Evolutionary conservation across 64 coral and sea anemone genomes (phyloP).

Genomic region (Exaiptasia diaphana): DNA sequence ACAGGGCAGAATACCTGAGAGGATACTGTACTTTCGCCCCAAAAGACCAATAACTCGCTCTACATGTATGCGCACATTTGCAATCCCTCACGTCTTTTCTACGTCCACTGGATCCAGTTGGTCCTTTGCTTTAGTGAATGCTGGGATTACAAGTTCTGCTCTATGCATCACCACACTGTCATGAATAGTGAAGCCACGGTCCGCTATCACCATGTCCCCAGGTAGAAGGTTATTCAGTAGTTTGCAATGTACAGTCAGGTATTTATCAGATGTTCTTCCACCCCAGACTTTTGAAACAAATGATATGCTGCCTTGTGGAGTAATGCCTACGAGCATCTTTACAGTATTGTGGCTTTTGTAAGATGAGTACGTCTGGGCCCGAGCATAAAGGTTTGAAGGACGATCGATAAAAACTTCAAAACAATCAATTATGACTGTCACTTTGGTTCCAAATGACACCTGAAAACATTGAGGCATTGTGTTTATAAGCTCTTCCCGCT

Average conservation of each 20-base stretch:
- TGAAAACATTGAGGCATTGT: not conserved
- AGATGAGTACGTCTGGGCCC: not conserved
- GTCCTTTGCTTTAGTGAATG: not conserved
- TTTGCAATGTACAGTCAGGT: not conserved
- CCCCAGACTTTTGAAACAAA: slow-evolving; percentile 26
- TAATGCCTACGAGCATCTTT: slow-evolving; percentile 28
- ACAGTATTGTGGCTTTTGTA: slow-evolving; percentile 10
- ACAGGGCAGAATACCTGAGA: too few species aligned
- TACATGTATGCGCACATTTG: slow-evolving; percentile 27
- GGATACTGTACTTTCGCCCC: slow-evolving; percentile 13
- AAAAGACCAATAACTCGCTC: slow-evolving; percentile 28
- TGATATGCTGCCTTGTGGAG: slow-evolving; percentile 12
- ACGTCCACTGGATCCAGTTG: slow-evolving; percentile 27
- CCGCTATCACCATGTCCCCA: slow-evolving; percentile 1
- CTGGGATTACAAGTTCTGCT: not conserved
- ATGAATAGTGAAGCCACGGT: slow-evolving; percentile 4
- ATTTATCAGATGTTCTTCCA: slow-evolving; percentile 12
- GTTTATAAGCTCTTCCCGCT: not conserved
- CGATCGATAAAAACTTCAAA: not conserved
- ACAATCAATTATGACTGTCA: not conserved
- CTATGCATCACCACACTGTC: not conserved
- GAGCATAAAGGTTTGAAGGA: not conserved
- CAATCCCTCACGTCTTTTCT: not conserved
- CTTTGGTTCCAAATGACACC: not conserved
- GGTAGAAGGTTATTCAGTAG: not conserved